Evolutionary conservation across 2,113 vertebrate species (phyloP).

Genomic region (Eretmochelys imbricata): DNA sequence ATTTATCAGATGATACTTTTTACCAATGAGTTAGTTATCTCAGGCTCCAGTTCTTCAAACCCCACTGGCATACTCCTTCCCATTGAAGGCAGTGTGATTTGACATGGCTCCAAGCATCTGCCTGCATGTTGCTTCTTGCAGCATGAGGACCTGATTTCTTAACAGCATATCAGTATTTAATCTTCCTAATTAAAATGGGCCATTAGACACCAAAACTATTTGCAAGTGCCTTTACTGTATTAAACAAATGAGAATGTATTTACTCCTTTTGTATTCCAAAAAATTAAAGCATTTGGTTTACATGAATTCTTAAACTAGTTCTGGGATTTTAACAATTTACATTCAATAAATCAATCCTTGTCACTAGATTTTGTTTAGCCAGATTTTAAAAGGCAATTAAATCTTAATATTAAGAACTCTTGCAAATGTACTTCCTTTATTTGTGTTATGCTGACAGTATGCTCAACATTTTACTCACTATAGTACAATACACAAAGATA

Average conservation of each 20-base stretch:
- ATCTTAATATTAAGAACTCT: background rate
- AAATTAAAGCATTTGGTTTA: background rate
- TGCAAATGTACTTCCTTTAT: background rate
- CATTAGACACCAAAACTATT: background rate
- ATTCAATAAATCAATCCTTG: background rate
- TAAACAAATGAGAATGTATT: background rate
- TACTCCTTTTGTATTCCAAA: background rate
- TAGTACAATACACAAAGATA: background rate
- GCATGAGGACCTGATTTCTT: background rate
- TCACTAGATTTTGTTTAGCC: background rate
- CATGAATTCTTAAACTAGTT: rapidly evolving
- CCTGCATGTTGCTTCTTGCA: background rate
- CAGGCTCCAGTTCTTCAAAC: background rate
- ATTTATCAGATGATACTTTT: background rate
- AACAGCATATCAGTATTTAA: background rate
- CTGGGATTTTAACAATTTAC: background rate
- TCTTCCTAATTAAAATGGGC: background rate
- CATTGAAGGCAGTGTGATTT: constrained; percentile 4
- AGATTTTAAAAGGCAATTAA: background rate
- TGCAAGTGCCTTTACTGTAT: background rate
- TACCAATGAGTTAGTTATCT: background rate
- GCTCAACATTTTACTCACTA: background rate
- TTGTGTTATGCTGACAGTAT: background rate
- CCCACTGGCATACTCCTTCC: background rate
- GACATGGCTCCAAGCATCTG: background rate